Evolutionary conservation across 35 echinoderm and acorn worm species (phyloP).

Genomic region (Patiria miniata): DNA sequence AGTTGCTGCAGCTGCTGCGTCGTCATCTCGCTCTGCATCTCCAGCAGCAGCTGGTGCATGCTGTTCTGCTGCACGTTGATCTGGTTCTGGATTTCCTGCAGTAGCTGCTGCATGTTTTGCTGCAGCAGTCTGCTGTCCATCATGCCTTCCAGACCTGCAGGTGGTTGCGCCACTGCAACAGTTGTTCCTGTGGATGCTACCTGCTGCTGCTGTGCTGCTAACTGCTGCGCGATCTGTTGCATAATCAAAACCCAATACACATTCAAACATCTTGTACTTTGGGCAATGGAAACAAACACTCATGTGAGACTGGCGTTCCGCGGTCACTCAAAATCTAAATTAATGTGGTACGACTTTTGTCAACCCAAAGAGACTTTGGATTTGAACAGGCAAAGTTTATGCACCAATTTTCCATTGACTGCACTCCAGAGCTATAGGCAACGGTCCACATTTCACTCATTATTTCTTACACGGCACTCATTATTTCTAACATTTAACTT

Average conservation of each 20-base stretch:
- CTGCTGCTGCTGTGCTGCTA: conserved; percentile 40
- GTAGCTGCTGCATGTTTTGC: conserved; percentile 79
- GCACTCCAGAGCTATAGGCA: too few relatives aligned
- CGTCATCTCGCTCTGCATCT: conserved; percentile 60
- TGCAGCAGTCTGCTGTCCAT: conserved; percentile 60
- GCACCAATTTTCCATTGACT: too few relatives aligned
- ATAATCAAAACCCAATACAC: not conserved
- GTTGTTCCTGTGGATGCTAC: conserved; percentile 14
- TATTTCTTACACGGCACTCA: too few relatives aligned
- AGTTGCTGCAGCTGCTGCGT: conserved; percentile 56
- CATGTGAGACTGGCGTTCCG: too few relatives aligned
- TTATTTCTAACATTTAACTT: too few relatives aligned
- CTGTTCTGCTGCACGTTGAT: conserved; percentile 68
- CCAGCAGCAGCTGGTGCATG: conserved; percentile 77
- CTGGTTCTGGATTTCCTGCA: conserved; percentile 78
- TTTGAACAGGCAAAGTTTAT: too few relatives aligned
- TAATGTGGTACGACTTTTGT: too few relatives aligned
- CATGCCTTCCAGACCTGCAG: conserved; percentile 37
- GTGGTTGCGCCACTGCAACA: conserved; percentile 28
- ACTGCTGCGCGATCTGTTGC: conserved; percentile 40
- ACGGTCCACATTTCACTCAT: too few relatives aligned
- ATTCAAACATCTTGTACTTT: too few relatives aligned
- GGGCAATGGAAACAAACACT: too few relatives aligned
- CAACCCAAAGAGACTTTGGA: too few relatives aligned
- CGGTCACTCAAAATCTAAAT: too few relatives aligned